These are phyloP conservation scores for Episyrphus balteatus DNA, from an alignment of 1,140 invertebrate species.

Conservation along the genomic window DNA sequence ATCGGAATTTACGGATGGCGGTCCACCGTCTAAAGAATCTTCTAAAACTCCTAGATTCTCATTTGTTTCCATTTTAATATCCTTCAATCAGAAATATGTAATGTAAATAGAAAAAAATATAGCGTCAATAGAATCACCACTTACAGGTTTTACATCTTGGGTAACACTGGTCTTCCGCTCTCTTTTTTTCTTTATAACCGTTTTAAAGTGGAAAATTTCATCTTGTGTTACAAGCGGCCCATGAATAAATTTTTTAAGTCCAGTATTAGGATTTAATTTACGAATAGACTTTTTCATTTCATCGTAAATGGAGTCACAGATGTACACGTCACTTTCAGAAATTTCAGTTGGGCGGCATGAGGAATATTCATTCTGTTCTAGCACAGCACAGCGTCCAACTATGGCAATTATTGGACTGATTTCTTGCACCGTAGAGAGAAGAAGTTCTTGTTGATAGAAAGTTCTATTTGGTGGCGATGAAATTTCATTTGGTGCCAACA, in stretches of 20 bases:
- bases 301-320: constrained; percentile 90
- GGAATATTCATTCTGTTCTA: constrained; percentile 85
- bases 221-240: constrained; percentile 76
- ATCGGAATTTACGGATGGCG: constrained; percentile 62
- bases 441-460: constrained; percentile 94
- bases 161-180: too few species aligned
- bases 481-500: constrained; percentile 80
- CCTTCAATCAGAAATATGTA: constrained; percentile 9
- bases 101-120: too few species aligned
- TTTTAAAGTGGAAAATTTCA: constrained; percentile 84
- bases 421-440: constrained; percentile 83
- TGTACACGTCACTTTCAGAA: constrained; percentile 80
- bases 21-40: constrained; percentile 59
- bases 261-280: constrained; percentile 57
- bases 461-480: constrained; percentile 56
- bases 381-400: constrained; percentile 80
- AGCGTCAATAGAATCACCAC: too few species aligned
- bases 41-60: constrained; percentile 51
- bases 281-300: constrained; percentile 71
- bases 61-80: constrained; percentile 34
- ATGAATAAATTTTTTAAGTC: constrained; percentile 73
- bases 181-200: constrained; percentile 59
- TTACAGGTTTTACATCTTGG: neutral
- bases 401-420: constrained; percentile 83
- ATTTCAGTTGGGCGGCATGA: constrained; percentile 91